phyloP scores from a whole-genome alignment of 2,888 invertebrate species.

The Teleogryllus oceanicus region DNA sequence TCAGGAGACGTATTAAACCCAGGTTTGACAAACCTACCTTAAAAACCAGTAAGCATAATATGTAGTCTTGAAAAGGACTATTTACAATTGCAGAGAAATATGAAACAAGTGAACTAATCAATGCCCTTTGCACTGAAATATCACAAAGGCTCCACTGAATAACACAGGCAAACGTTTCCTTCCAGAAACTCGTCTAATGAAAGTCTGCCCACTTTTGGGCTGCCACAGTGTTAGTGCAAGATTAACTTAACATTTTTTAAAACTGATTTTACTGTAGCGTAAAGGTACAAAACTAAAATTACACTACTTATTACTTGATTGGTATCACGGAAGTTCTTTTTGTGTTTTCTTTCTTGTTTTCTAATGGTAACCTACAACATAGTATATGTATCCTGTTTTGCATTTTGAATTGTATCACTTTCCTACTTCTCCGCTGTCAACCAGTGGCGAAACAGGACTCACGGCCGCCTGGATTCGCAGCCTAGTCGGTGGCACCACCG shows the following conservation, averaged over 20 bases:
- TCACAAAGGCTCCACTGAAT: neutral
- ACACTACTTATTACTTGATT: neutral
- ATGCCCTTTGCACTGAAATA: neutral
- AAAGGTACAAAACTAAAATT: neutral
- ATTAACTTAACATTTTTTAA: neutral
- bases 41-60: neutral
- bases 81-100: neutral
- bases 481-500: neutral
- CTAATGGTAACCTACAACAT: neutral
- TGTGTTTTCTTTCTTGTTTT: neutral
- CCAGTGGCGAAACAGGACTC: neutral
- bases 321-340: neutral
- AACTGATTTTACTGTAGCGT: neutral
- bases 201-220: neutral
- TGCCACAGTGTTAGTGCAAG: neutral
- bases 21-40: neutral
- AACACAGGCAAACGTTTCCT: neutral
- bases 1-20: neutral
- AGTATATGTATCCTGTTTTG: neutral
- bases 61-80: neutral
- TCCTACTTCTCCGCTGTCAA: neutral
- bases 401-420: neutral
- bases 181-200: neutral
- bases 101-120: neutral
- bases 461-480: neutral